Evolutionary conservation across 2,888 invertebrate species (phyloP), one percentile per base, ranked within the genome.

Genomic region (Taenaris catops): DNA sequence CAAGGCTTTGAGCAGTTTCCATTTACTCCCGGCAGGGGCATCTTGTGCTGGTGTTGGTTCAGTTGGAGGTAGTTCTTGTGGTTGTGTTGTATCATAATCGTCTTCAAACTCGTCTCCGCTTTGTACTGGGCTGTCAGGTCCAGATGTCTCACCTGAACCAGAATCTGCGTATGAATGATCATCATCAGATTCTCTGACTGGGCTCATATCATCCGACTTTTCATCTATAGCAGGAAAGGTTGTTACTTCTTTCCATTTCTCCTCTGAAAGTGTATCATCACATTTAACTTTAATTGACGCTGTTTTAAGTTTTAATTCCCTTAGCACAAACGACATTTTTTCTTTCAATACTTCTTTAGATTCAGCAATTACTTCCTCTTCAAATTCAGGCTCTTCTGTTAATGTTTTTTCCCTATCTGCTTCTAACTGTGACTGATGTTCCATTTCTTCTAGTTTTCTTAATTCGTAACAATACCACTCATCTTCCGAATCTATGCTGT

Each of bases 391-490:
- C 47, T 89, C 90, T 62, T 91, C 91, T 2, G 88, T 80, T 6
- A 91, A 61, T 0, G 89, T 87, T 42, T 90, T 78, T 14, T 91
- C 91, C 67, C 92, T 88, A 47, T 91, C 90, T 20, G 83, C 64
- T 53, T 93, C 93, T 36, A 91, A 52, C 50, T 91, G 90, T 1
- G 91, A 91, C 46, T 92, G 93, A 44, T 93, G 88, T 68, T 96
- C 96, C 73, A 96, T 89, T 72, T 96, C 94, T 72, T 96, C 95
- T 17, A 96, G 73, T 70, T 96, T 95, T 34, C 94, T 87, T 37
- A 96, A 70, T 63, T 96, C 96, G 64, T 96, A 96, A 55, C 95
- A 94, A 58, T 96, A 96, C 93, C 96, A 96, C 67, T 96, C 96
- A 61, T 96, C 96, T 74, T 96, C 96, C 11, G 95, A 95, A 66